Evolutionary conservation across 1,140 invertebrate species (phyloP), one percentile per base, ranked within the genome.

Genomic region (Gryllus bimaculatus): DNA sequence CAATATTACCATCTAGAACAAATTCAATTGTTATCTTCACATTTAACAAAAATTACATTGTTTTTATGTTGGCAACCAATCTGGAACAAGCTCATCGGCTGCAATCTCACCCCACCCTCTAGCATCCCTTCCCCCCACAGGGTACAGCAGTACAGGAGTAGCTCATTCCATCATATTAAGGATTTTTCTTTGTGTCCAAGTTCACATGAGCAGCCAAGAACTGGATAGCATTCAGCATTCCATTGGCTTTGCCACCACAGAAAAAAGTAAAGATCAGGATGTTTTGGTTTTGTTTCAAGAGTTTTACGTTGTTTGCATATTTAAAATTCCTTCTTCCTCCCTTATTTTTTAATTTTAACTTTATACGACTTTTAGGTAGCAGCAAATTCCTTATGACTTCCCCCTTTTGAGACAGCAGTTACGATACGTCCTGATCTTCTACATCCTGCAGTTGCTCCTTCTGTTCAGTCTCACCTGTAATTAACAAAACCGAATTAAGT

Each of bases 391-490:
- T 66, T 18, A 66, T 18, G 54, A 66, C 54, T 66, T 66, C 54
- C 2, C 54, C 54, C 54, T 18, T 39, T 66, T 66, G 54, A 66
- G 54, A 66, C 54, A 66, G 54, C 54, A 80, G 79, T 95, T 95
- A 95, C 92, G 94, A 95, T 87, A 95, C 94, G 88, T 95, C 94
- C 88, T 96, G 94, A 87, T 96, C 95, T 87, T 97, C 95, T 84
- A 92, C 93, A 87, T 97, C 95, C 87, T 96, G 94, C 84, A 95
- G 90, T 86, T 93, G 91, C 86, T 95, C 94, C 87, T 95, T 95
- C 82, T 92, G 92, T 89, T 95, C 94, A 80, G 91, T 90, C 86
- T 96, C 94, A 86, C 93, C 94, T 95, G 87, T 75, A 87, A 87
- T 49, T 77, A 81, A 84, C 86, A 78, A 83, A 54, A 77, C 47